These are phyloP conservation scores for Symphodus melops DNA, from an alignment of 2,113 vertebrate species.

Conservation along the genomic window DNA sequence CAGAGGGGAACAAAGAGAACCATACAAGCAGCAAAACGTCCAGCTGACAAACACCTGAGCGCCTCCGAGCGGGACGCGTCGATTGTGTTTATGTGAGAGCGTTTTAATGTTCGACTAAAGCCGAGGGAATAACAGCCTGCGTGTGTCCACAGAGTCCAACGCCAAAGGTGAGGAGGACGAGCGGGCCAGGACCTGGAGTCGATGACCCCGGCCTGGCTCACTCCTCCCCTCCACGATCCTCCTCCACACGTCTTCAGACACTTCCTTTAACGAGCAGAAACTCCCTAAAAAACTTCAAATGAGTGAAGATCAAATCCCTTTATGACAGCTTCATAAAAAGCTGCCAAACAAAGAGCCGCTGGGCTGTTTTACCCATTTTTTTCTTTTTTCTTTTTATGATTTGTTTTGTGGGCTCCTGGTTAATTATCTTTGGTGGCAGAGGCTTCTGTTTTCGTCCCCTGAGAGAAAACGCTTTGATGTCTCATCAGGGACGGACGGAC, in stretches of 20 bases:
- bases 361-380: constrained; percentile 39
- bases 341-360: constrained; percentile 55
- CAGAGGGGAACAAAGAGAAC: no score
- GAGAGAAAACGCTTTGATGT: constrained; percentile 63
- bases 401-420: constrained; percentile 57
- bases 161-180: constrained; percentile 38
- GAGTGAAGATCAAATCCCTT: constrained; percentile 59
- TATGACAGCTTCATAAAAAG: constrained; percentile 69
- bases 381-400: constrained; percentile 71
- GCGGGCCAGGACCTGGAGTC: constrained; percentile 15
- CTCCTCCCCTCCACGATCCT: constrained; percentile 36
- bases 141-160: constrained; percentile 66
- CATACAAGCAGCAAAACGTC: no score
- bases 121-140: no score
- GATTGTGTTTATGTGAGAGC: no score
- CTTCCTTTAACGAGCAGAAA: constrained; percentile 42
- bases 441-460: constrained; percentile 55
- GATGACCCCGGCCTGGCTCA: constrained; percentile 41
- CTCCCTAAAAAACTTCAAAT: constrained; percentile 67
- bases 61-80: no score
- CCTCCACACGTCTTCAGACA: constrained; percentile 39
- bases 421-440: constrained; percentile 41
- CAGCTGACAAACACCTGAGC: no score
- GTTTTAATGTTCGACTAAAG: no score
- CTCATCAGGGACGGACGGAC: constrained; percentile 46